A percentile compares a stretch with the other conserved stretches of the same genome.
Evolutionary conservation across 1,140 invertebrate species (phyloP).

Genomic region (Apocrypta bakeri): DNA sequence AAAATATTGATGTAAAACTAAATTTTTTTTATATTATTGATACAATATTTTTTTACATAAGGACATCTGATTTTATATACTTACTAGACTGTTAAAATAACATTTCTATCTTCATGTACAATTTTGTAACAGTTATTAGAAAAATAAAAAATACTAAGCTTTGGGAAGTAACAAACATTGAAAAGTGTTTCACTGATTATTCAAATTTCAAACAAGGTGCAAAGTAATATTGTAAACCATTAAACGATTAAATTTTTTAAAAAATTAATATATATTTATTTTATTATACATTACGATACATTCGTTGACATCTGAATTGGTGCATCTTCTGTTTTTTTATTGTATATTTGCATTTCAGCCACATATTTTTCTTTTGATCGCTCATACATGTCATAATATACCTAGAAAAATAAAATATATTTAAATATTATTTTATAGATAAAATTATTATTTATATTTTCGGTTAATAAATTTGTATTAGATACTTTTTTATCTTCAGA

Average conservation of each 20-base stretch:
- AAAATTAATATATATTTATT: constrained; percentile 57
- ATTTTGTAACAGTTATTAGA: too few species aligned
- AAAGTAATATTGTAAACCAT: too few species aligned
- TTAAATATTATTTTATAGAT: constrained; percentile 31
- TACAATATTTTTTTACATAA: too few species aligned
- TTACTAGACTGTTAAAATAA: too few species aligned
- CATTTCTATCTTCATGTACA: too few species aligned
- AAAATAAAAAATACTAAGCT: too few species aligned
- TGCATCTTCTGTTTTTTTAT: constrained; percentile 71
- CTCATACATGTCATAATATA: constrained; percentile 87
- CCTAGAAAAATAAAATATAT: constrained; percentile 73
- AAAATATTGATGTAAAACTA: background rate
- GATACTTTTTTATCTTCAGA: constrained; percentile 82
- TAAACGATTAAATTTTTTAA: too few species aligned
- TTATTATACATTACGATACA: constrained; percentile 58
- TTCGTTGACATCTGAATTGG: constrained; percentile 64
- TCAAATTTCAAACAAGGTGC: too few species aligned
- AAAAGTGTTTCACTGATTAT: too few species aligned
- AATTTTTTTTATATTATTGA: too few species aligned
- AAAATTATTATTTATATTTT: constrained; percentile 4
- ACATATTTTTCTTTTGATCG: constrained; percentile 86
- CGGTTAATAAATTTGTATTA: background rate
- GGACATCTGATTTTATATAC: too few species aligned
- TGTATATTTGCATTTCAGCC: constrained; percentile 81
- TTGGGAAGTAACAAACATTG: too few species aligned